Evolutionary conservation across 1,140 invertebrate species (phyloP), one percentile per base, ranked within the genome.

Genomic region (Pararge aegeria): DNA sequence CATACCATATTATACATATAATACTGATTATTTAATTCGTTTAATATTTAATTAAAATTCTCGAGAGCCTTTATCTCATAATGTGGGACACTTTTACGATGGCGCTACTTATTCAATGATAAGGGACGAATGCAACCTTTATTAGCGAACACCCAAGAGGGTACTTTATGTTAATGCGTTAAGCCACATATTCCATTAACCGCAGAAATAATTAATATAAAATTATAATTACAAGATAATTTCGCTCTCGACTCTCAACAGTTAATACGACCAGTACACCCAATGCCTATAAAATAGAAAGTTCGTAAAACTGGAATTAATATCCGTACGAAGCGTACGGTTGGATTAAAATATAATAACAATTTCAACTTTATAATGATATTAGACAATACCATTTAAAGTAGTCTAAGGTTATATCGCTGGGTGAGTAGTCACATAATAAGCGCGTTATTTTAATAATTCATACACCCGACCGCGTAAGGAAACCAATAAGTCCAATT

Each of bases 21-120:
- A 89, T 87, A 89, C 84, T 87, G 87, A 89, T 87, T 85, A 87
- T 89, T 87, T 83, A 82, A 87, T 87, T 89, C 83, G 61, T 83
- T 87, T 89, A 87, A 87, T 87, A 89, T 89, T 89, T 87, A 89
- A 89, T 87, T 89, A 86, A 89, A 87, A 87, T 89, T 87, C 83
- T 80, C 84, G 77, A 79, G 80, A 85, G 75, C 80, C 77, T 82
- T 89, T 89, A 87, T 87, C 84, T 86, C 80, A 75, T 83, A 87
- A 87, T 87, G 83, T 87, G 80, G 86, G 84, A 86, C 84, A 87
- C 83, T 83, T 88, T 88, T 85, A 86, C 84, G 86, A 89, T 78
- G 83, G 79, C 78, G 78, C 83, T 87, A 80, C 86, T 79, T 80
- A 78, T 73, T 80, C 62, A 74, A 78, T 76, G 86, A 89, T 89